Evolutionary conservation across 2,113 vertebrate genomes (phyloP).

Genomic region (Sakesphorus luctuosus): DNA sequence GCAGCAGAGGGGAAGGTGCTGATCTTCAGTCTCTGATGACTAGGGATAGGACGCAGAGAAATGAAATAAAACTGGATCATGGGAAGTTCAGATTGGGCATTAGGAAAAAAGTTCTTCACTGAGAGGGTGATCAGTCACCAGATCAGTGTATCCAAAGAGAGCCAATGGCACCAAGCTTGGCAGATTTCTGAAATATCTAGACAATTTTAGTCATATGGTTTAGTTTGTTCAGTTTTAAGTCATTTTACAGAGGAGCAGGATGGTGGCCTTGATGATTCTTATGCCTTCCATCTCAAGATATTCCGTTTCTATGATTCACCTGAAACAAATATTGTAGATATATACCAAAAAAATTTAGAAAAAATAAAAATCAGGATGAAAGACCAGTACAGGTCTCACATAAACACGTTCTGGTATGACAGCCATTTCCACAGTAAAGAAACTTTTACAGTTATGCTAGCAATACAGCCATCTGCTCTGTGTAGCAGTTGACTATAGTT

Average conservation of each 20-base stretch:
- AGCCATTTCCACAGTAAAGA: neutral
- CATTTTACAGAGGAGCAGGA: neutral
- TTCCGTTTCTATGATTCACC: neutral
- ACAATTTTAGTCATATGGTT: neutral
- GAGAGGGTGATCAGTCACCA: rapidly evolving
- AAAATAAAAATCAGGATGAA: neutral
- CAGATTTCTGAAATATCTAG: neutral
- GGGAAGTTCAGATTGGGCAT: neutral
- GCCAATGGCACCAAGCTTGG: neutral
- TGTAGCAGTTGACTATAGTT: neutral
- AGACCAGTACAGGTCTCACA: neutral
- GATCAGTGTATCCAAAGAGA: neutral
- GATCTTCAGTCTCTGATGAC: neutral
- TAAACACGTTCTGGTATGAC: neutral
- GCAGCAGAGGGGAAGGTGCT: neutral
- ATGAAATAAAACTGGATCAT: neutral
- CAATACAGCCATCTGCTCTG: neutral
- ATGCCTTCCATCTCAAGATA: neutral
- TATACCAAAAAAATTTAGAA: neutral
- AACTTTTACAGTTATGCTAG: neutral
- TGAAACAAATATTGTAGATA: neutral
- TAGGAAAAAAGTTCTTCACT: neutral
- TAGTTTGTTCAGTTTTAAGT: neutral
- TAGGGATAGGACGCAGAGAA: neutral
- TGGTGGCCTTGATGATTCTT: rapidly evolving